These are phyloP conservation scores for Pelobates cultripes DNA, from an alignment of 2,797 vertebrate genomes.

Conservation along the genomic window DNA sequence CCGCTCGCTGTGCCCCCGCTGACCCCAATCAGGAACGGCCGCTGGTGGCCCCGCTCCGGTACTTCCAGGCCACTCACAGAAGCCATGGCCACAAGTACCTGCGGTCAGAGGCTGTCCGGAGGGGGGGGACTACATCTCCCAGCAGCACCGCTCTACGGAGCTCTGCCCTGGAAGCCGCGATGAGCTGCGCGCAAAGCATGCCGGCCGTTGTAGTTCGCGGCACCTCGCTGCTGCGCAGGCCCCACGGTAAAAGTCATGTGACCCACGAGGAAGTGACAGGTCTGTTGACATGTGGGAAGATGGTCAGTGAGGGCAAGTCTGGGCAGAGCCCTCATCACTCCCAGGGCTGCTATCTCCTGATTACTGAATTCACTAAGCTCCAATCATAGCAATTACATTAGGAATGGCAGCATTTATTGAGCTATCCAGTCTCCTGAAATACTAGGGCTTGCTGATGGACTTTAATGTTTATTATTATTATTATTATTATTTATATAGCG, in stretches of 20 bases:
- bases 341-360: too few species aligned
- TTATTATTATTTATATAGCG: too few species aligned
- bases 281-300: background rate
- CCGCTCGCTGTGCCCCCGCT: constrained; percentile 93
- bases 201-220: constrained; percentile 52
- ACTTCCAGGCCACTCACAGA: constrained; percentile 40
- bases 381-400: too few species aligned
- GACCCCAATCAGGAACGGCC: constrained; percentile 90
- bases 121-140: constrained; percentile 53
- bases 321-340: too few species aligned
- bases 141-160: background rate
- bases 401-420: too few species aligned
- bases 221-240: background rate
- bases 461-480: too few species aligned
- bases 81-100: constrained; percentile 61
- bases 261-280: background rate
- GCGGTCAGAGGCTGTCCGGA: background rate
- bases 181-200: background rate
- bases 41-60: constrained; percentile 71
- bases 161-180: background rate
- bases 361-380: too few species aligned
- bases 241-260: background rate
- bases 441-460: too few species aligned
- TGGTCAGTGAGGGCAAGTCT: too few species aligned
- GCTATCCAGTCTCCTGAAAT: too few species aligned